Conservation (phyloP, 2,888 invertebrate genomes). For the Mongoloraphidia duomilia region DNA sequence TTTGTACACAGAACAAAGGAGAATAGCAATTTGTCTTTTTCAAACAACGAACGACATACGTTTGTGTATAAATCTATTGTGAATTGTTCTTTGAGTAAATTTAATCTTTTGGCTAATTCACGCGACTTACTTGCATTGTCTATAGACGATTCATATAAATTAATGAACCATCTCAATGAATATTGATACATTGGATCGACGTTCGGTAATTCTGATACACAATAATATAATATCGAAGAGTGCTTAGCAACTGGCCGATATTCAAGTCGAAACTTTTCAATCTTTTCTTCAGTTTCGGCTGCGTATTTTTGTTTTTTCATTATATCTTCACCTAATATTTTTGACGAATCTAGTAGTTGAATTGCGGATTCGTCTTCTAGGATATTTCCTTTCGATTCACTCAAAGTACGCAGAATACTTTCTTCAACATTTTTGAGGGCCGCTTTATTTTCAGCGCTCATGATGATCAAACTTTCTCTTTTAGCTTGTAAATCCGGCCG, state of each 20-base stretch:
- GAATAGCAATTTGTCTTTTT: slow-evolving; percentile 71
- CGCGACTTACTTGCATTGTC: slow-evolving; percentile 59
- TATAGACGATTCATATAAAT: slow-evolving; percentile 62
- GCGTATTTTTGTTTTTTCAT: slow-evolving; percentile 66
- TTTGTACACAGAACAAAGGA: slow-evolving; percentile 67
- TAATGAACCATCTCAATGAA: slow-evolving; percentile 75
- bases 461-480: slow-evolving; percentile 61
- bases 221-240: slow-evolving; percentile 68
- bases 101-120: slow-evolving; percentile 52
- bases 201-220: slow-evolving; percentile 66
- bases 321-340: slow-evolving; percentile 66
- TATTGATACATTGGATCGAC: slow-evolving; percentile 86
- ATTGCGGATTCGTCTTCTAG: slow-evolving; percentile 85
- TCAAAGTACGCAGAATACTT: slow-evolving; percentile 71
- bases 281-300: slow-evolving; percentile 59
- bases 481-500: slow-evolving; percentile 71
- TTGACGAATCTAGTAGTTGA: slow-evolving; percentile 74
- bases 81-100: slow-evolving; percentile 58
- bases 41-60: slow-evolving; percentile 71
- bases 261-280: slow-evolving; percentile 58
- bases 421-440: slow-evolving; percentile 77
- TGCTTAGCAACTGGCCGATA: slow-evolving; percentile 68
- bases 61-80: slow-evolving; percentile 68
- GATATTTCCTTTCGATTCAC: slow-evolving; percentile 73
- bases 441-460: slow-evolving; percentile 65